phyloP scores from a whole-genome alignment of 2,888 invertebrate species.

The Pherbina coryleti region DNA sequence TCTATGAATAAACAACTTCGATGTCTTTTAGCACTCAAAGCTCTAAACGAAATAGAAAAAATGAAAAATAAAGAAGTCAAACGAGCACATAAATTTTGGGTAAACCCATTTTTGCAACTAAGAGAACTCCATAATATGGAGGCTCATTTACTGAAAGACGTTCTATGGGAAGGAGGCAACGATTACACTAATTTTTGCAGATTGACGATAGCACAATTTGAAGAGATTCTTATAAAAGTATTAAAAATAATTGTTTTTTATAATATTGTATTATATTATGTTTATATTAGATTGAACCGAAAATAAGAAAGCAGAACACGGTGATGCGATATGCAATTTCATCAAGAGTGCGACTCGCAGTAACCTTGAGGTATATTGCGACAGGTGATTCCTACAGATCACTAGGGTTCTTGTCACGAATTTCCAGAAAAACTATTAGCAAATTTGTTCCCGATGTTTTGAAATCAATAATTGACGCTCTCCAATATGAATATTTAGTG shows the following conservation, averaged over 20 bases:
- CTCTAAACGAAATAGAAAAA: too few species aligned
- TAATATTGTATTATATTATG: not conserved
- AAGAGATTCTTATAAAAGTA: not conserved
- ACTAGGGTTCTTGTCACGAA: not conserved
- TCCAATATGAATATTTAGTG: too few species aligned
- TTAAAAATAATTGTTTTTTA: not conserved
- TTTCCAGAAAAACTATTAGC: too few species aligned
- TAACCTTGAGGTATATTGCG: not conserved
- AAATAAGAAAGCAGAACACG: not conserved
- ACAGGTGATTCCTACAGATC: not conserved
- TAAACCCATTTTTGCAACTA: not conserved
- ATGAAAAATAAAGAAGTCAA: not conserved
- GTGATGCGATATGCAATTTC: not conserved
- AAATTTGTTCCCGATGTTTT: too few species aligned
- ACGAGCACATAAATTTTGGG: not conserved
- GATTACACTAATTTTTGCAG: not conserved
- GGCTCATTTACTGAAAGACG: not conserved
- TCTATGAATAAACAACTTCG: too few species aligned
- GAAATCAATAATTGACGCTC: too few species aligned
- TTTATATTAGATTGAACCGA: not conserved
- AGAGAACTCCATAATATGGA: not conserved
- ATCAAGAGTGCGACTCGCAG: not conserved
- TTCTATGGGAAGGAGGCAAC: not conserved
- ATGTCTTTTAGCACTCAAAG: too few species aligned
- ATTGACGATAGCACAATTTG: not conserved